A percentile compares a stretch with the other conserved stretches of the same genome.
Conservation (phyloP, 2,113 vertebrate genomes). For the Fulica atra region DNA sequence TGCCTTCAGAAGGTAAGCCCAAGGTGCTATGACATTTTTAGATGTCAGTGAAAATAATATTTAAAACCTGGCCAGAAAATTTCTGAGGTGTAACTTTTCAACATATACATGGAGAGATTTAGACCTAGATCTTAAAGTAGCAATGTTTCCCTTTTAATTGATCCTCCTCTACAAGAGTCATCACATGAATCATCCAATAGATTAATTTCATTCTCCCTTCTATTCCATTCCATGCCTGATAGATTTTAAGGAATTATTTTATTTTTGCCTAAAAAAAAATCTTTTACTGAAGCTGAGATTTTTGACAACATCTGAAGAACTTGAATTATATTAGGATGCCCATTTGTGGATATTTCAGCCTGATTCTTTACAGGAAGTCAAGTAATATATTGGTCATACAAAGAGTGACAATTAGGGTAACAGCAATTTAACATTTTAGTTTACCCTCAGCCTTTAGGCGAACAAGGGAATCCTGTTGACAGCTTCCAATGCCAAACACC, state of each 20-base stretch:
- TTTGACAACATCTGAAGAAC: not conserved
- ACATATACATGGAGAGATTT: not conserved
- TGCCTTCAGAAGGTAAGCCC: not conserved
- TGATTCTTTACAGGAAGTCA: not conserved
- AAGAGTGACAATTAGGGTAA: not conserved
- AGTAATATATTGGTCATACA: not conserved
- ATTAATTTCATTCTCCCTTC: not conserved
- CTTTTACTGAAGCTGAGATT: not conserved
- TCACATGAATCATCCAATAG: not conserved
- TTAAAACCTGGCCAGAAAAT: not conserved
- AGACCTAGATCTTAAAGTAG: not conserved
- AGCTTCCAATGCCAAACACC: not conserved
- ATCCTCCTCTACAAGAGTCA: not conserved
- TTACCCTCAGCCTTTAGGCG: not conserved
- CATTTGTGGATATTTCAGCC: not conserved
- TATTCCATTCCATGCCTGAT: not conserved
- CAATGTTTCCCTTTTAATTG: not conserved
- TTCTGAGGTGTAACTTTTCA: not conserved
- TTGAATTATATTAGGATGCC: not conserved
- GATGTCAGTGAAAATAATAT: not conserved
- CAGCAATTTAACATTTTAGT: not conserved
- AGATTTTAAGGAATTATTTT: not conserved
- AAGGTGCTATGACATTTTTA: conserved; percentile 9
- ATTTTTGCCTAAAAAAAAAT: not conserved
- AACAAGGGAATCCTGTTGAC: not conserved